A percentile compares a stretch with the other conserved stretches of the same genome.
phyloP scores from a whole-genome alignment of 2,797 vertebrate species.

The Huso huso region DNA sequence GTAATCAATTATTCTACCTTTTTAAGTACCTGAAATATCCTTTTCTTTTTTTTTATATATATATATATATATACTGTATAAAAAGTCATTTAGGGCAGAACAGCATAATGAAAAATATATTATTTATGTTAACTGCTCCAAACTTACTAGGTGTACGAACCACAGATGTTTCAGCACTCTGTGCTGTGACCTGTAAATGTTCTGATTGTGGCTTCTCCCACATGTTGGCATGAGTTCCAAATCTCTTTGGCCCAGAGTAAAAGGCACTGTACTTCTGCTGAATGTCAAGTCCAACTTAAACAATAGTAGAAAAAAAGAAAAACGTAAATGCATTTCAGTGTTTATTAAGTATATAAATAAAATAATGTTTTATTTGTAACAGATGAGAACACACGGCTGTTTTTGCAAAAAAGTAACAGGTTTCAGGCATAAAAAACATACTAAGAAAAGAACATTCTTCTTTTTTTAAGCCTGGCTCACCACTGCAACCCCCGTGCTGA shows the following conservation, averaged over 20 bases:
- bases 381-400: background rate
- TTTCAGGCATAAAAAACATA: background rate
- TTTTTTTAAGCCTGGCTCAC: background rate
- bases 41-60: too few relatives aligned
- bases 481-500: too few relatives aligned
- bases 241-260: slow-evolving; percentile 57
- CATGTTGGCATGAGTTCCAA: slow-evolving; percentile 34
- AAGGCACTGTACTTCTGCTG: slow-evolving; percentile 67
- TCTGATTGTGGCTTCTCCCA: slow-evolving; percentile 17
- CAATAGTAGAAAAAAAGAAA: slow-evolving; percentile 12
- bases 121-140: too few relatives aligned
- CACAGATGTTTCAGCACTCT: slow-evolving; percentile 3
- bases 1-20: too few relatives aligned
- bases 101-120: too few relatives aligned
- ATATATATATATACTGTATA: too few relatives aligned
- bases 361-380: slow-evolving; percentile 3
- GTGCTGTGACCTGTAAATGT: background rate
- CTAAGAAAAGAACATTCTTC: background rate
- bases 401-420: too few relatives aligned
- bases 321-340: background rate
- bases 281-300: slow-evolving; percentile 84
- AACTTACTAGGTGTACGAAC: too few relatives aligned
- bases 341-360: slow-evolving; percentile 14
- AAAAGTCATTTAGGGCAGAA: too few relatives aligned
- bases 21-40: too few relatives aligned